Percentiles rank a stretch among this genome's conserved stretches.
Conservation (phyloP, 2,797 vertebrate genomes). For the Mallotus villosus region DNA sequence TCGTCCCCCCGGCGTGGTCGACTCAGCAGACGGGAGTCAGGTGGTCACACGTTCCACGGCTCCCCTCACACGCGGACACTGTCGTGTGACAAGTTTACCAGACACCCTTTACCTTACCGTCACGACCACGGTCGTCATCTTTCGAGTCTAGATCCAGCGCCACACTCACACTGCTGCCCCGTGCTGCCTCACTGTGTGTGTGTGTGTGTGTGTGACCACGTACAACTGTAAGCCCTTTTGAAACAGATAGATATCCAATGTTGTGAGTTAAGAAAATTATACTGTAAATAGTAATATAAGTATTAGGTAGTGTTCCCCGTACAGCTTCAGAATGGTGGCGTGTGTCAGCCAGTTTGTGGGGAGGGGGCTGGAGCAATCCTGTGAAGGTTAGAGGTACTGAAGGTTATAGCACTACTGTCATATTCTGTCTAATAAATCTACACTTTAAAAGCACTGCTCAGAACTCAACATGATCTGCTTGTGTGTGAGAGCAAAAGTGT, state of each 20-base stretch:
- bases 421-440: constrained; percentile 74
- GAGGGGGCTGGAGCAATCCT: constrained; percentile 47
- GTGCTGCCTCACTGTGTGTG: constrained; percentile 44
- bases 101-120: background rate
- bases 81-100: background rate
- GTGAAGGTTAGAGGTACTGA: constrained; percentile 53
- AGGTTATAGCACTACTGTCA: constrained; percentile 75
- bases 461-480: constrained; percentile 36
- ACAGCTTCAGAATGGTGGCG: constrained; percentile 65
- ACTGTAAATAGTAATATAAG: constrained; percentile 83
- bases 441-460: constrained; percentile 69
- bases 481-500: background rate
- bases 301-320: constrained; percentile 67
- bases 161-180: constrained; percentile 1
- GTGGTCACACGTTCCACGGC: too few relatives aligned
- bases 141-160: too few relatives aligned
- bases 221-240: constrained; percentile 39
- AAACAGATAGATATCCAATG: constrained; percentile 58
- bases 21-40: background rate
- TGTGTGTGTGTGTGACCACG: constrained; percentile 65
- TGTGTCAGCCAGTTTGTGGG: background rate
- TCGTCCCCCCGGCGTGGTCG: too few relatives aligned
- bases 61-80: background rate
- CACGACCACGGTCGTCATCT: too few relatives aligned
- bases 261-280: constrained; percentile 69